Evolutionary conservation across 2,113 vertebrate genomes (phyloP).

Genomic region (Corvus cornix): DNA sequence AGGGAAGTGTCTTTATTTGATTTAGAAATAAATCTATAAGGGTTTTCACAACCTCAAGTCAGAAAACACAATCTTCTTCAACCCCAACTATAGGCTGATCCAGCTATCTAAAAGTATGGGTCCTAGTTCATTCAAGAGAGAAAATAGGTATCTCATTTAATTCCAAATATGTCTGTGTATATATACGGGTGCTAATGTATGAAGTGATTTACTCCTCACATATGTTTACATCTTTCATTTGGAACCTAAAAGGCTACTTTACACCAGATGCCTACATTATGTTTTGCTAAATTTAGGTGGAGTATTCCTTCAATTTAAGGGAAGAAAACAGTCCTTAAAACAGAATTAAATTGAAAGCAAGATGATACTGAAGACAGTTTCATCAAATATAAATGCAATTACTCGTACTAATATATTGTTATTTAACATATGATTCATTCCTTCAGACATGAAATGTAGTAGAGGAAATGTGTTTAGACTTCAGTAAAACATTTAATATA

Average conservation of each 20-base stretch:
- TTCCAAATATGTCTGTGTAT: background rate
- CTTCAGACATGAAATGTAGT: background rate
- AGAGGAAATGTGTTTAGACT: background rate
- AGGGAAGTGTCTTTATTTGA: background rate
- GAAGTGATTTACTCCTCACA: background rate
- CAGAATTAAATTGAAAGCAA: background rate
- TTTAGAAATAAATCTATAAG: background rate
- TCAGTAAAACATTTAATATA: constrained; percentile 10
- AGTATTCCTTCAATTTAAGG: background rate
- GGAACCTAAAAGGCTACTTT: background rate
- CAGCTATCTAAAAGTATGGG: background rate
- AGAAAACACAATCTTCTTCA: background rate
- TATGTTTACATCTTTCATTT: background rate
- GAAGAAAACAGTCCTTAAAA: background rate
- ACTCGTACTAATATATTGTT: background rate
- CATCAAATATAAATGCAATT: background rate
- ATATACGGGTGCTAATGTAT: background rate
- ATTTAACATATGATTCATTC: background rate
- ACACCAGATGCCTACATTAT: background rate
- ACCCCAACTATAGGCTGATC: background rate
- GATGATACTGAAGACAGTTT: background rate
- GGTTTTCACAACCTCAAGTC: background rate
- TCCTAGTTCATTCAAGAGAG: background rate
- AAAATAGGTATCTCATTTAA: background rate
- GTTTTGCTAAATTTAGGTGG: background rate